Evolutionary conservation across 2,113 vertebrate genomes (phyloP), one percentile per base, ranked within the genome.

Genomic region (Oryzias javanicus): DNA sequence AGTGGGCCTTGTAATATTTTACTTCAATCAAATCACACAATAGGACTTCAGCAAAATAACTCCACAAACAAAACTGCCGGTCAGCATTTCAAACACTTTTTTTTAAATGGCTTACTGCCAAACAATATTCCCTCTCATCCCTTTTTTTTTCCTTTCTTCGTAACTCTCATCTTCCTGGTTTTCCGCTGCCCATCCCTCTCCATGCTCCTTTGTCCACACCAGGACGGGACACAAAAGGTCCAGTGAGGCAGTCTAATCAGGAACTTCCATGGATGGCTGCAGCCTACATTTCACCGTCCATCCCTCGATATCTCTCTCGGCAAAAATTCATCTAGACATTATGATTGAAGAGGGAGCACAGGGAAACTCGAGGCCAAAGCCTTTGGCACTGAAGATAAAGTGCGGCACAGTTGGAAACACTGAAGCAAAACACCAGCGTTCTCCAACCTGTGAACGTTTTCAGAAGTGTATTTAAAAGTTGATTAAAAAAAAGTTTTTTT

Each of bases 161-260:
- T 72, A 78, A 61, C 73, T 80, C 86, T 85, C 88, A 83, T 76
- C 81, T 87, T 86, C 86, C 78, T 80, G 67, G 81, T 81, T 70
- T 81, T 89, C 77, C 83, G 61, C 78, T 76, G 77, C 79, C 81
- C 80, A 80, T 88, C 86, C 82, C 88, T 86, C 86, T 74, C 70
- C 60, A 54, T 76, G 35, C 64, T 80, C 74, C 85, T 85, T 88
- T 89, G 86, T 90, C 82, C 87, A 83, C 89, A 82, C 80, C 86
- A 89, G 82, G 83, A 80, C 64, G 84, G 81, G 80, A 86, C 78
- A 92, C 90, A 91, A 92, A 91, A 89, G 84, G 82, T 87, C 88
- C 90, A 91, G 86, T 89, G 90, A 90, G 90, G 91, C 90, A 89
- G 85, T 89, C 73, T 92, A 91, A 92, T 92, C 88, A 86, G 90